phyloP scores from a whole-genome alignment of 2,113 vertebrate species.

The Butorides virescens region DNA sequence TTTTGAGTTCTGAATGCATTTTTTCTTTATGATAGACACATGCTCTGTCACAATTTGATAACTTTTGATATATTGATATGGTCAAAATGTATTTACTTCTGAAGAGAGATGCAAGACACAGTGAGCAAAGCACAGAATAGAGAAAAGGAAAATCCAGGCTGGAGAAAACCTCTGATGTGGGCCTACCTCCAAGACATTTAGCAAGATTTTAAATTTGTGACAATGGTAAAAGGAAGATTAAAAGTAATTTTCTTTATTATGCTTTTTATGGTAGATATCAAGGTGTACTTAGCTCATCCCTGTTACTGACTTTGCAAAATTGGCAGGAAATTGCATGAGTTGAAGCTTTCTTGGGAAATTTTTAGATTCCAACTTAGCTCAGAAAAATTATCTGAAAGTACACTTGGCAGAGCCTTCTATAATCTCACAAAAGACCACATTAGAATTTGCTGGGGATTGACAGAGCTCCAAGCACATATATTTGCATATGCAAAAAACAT shows the following conservation, averaged over 20 bases:
- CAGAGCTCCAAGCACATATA: background rate
- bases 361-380: background rate
- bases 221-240: background rate
- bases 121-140: background rate
- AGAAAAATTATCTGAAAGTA: conserved; percentile 16
- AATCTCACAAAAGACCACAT: background rate
- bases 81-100: background rate
- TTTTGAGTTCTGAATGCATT: background rate
- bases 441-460: background rate
- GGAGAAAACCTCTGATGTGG: background rate
- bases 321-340: background rate
- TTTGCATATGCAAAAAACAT: conserved; percentile 44
- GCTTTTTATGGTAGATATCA: background rate
- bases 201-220: background rate
- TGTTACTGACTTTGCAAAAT: background rate
- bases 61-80: background rate
- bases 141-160: background rate
- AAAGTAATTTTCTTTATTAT: background rate
- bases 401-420: background rate
- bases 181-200: background rate
- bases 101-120: background rate
- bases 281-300: background rate
- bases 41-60: background rate
- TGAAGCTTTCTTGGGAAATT: background rate
- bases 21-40: background rate